Evolutionary conservation across 2,888 invertebrate genomes (phyloP).

Genomic region (Eristalis pertinax): DNA sequence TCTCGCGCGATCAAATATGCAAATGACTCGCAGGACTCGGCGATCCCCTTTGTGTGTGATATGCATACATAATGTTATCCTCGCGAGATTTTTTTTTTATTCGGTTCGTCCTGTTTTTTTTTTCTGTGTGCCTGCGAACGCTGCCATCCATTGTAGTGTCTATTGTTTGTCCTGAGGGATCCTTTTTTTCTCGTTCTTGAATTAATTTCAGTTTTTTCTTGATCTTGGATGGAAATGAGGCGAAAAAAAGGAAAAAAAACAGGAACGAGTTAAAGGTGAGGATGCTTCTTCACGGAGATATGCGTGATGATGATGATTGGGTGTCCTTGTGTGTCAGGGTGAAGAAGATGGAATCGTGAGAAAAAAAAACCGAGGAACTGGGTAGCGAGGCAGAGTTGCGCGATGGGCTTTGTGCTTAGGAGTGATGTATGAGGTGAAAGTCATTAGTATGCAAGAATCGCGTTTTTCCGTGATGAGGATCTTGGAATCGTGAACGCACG

Average conservation of each 20-base stretch:
- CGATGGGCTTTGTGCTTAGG: conserved; percentile 3
- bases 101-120: conserved; percentile 44
- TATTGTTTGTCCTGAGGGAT: conserved; percentile 70
- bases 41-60: conserved; percentile 68
- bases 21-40: conserved; percentile 68
- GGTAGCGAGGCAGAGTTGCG: background rate
- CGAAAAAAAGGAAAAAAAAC: conserved; percentile 67
- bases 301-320: conserved; percentile 55
- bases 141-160: conserved; percentile 61
- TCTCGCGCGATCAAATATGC: conserved; percentile 72
- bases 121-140: conserved; percentile 64
- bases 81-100: conserved; percentile 60
- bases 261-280: conserved; percentile 68
- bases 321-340: conserved; percentile 69
- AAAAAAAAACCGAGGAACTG: conserved; percentile 58
- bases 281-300: conserved; percentile 64
- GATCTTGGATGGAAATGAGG: conserved; percentile 72
- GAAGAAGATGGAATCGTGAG: conserved; percentile 69
- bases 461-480: conserved; percentile 51
- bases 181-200: conserved; percentile 69
- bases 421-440: conserved; percentile 63
- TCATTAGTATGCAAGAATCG: conserved; percentile 70
- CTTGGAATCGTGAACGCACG: conserved; percentile 11
- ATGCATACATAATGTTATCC: conserved; percentile 68
- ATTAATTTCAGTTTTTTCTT: conserved; percentile 68